Evolutionary conservation across 2,797 vertebrate genomes (phyloP), one percentile per base, ranked within the genome.

Genomic region (Gila robusta): DNA sequence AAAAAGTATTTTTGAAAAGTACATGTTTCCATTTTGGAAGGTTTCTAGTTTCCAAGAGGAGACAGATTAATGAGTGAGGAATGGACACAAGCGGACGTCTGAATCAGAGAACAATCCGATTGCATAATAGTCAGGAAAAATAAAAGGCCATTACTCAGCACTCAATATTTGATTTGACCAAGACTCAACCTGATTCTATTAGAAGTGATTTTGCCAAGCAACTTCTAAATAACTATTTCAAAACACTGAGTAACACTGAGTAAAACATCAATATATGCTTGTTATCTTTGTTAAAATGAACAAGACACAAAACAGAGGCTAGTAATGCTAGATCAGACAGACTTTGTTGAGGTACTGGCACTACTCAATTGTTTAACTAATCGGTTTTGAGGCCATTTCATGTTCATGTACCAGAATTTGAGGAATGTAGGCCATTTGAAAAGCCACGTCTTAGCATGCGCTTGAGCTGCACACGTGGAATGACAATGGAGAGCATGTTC

Each of bases 371-470:
- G 90, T 92, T 93, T 93, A 90, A 92, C 95, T 96, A 96, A 96
- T 96, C 95, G 93, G 90, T 95, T 93, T 96, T 94, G 94, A 93
- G 89, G 91, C 92, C 91, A 93, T 93, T 94, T 92, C 92, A 94
- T 89, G 93, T 95, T 94, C 64, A 32, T 78, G 94, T 88, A 96
- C 94, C 95, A 96, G 94, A 96, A 96, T 96, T 91, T 94, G 89
- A 94, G 89, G 95, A 96, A 96, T 96, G 94, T 95, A 94, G 95
- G 95, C 93, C 94, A 94, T 93, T 94, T 93, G 89, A 92, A 93
- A 92, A 93, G 88, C 93, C 88, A 92, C 88, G 88, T 87, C 89
- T 93, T 89, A 87, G 91, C 91, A 87, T 79, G 67, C 23, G 89
- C 90, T 92, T 88, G 89, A 77, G 81, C 78, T 72, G 39, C 70